These are phyloP conservation scores for Hemicordylus capensis DNA, from an alignment of 2,113 vertebrate species.

Conservation along the genomic window DNA sequence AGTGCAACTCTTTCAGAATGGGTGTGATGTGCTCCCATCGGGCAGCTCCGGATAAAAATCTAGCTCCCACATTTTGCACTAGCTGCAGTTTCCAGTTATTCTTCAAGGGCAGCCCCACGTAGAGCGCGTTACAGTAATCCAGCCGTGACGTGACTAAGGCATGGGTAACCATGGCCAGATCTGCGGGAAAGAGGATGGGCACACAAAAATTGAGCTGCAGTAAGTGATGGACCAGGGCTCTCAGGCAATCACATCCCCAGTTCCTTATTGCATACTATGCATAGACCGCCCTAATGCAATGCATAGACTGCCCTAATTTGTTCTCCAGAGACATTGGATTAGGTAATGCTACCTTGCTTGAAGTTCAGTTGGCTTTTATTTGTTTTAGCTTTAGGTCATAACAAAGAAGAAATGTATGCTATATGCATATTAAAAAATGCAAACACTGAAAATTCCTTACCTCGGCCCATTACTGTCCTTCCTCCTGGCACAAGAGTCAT, in stretches of 20 bases:
- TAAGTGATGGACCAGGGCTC: not conserved
- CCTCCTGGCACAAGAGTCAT: slow-evolving; percentile 81
- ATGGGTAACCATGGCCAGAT: too few species aligned
- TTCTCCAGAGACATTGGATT: not conserved
- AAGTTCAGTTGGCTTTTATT: not conserved
- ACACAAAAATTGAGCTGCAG: not conserved
- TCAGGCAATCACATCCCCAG: not conserved
- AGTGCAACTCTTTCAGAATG: too few species aligned
- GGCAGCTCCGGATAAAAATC: too few species aligned
- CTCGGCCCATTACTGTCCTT: slow-evolving; percentile 94
- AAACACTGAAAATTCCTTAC: slow-evolving; percentile 74
- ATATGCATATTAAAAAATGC: not conserved
- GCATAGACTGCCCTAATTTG: not conserved
- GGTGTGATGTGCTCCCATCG: too few species aligned
- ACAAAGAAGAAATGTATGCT: not conserved
- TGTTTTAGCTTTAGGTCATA: not conserved
- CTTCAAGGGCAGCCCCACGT: too few species aligned
- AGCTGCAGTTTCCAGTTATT: too few species aligned
- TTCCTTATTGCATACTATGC: too few species aligned
- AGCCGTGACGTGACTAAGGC: too few species aligned
- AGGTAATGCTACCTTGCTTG: not conserved
- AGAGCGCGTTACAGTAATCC: too few species aligned
- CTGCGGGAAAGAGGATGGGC: not conserved
- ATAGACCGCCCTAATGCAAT: not conserved
- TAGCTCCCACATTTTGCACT: too few species aligned